Conservation (phyloP, 2,797 vertebrate species). For the Aotus griseimembra region DNA sequence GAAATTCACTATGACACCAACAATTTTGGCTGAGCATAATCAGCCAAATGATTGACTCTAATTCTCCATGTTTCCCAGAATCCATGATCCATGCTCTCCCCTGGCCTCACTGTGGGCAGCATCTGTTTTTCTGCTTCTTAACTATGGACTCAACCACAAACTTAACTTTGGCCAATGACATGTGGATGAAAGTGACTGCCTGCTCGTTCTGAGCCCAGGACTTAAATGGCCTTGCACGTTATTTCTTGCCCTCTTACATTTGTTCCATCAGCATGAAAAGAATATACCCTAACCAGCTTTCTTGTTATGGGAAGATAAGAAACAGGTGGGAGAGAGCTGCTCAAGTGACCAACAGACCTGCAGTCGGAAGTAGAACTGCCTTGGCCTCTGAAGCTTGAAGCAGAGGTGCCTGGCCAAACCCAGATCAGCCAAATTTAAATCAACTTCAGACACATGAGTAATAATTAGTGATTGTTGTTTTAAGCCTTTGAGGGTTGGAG, state of each 20-base stretch:
- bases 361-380: not conserved
- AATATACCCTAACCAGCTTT: not conserved
- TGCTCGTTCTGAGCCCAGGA: not conserved
- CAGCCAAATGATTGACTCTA: not conserved
- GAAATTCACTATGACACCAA: not conserved
- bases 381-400: not conserved
- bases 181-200: not conserved
- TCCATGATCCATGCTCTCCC: not conserved
- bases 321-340: not conserved
- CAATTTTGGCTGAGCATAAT: not conserved
- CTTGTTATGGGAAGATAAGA: not conserved
- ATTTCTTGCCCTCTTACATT: not conserved
- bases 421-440: not conserved
- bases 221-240: not conserved
- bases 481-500: not conserved
- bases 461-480: not conserved
- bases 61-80: not conserved
- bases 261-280: not conserved
- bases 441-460: not conserved
- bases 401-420: not conserved
- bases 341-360: not conserved
- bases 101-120: not conserved
- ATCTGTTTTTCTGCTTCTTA: not conserved
- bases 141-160: not conserved
- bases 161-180: not conserved